These are phyloP conservation scores for Caerostris darwini DNA, from an alignment of 1,140 invertebrate genomes.

Conservation along the genomic window DNA sequence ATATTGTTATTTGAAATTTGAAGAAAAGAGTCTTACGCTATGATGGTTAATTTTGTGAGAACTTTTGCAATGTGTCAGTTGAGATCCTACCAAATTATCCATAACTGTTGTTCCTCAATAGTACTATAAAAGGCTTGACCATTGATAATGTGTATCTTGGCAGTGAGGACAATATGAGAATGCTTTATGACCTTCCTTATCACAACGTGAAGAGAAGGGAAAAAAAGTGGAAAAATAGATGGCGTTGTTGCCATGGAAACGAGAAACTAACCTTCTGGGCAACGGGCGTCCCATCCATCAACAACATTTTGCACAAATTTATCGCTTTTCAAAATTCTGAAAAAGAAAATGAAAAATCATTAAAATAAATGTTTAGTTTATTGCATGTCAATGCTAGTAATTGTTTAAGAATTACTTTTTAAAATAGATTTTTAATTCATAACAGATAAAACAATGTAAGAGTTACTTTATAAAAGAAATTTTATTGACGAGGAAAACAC, in stretches of 20 bases:
- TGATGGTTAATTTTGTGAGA: too few species aligned
- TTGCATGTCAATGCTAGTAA: too few species aligned
- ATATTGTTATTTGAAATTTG: too few species aligned
- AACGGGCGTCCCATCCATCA: conserved; percentile 79
- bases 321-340: conserved; percentile 78
- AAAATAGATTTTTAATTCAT: too few species aligned
- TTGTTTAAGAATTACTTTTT: too few species aligned
- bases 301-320: conserved; percentile 79
- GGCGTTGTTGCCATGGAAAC: conserved; percentile 40
- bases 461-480: too few species aligned
- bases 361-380: background rate
- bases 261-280: conserved; percentile 78
- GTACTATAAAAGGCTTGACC: background rate
- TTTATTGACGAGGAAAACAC: too few species aligned
- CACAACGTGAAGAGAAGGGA: background rate
- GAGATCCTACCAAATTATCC: background rate
- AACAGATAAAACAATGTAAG: too few species aligned
- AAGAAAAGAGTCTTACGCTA: too few species aligned
- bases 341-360: background rate
- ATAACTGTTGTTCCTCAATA: background rate
- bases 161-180: background rate
- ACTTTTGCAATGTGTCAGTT: too few species aligned
- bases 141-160: background rate
- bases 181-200: background rate
- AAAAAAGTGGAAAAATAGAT: conserved; percentile 1